phyloP scores from a whole-genome alignment of 2,888 invertebrate genomes.

The Antheraea yamamai region DNA sequence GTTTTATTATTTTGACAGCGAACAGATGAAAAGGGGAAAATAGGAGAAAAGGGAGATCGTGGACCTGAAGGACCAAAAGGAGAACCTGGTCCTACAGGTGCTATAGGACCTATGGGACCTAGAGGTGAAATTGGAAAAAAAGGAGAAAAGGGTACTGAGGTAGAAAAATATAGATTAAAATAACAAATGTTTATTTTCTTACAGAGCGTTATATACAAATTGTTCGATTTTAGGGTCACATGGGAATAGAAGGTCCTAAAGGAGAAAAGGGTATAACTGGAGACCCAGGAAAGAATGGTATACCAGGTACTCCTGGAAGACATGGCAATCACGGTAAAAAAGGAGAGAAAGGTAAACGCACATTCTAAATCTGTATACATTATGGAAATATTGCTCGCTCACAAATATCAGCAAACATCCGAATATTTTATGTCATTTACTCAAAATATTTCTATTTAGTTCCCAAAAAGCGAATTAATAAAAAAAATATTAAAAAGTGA shows the following conservation, averaged over 20 bases:
- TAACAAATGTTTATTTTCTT: not conserved
- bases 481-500: not conserved
- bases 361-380: not conserved
- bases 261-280: slow-evolving; percentile 65
- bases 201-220: not conserved
- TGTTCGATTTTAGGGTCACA: slow-evolving; percentile 33
- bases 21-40: slow-evolving; percentile 48
- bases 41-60: slow-evolving; percentile 51
- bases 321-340: slow-evolving; percentile 88
- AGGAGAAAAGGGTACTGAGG: slow-evolving; percentile 79
- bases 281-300: slow-evolving; percentile 74
- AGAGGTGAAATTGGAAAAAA: slow-evolving; percentile 77
- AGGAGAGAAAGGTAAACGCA: slow-evolving; percentile 59
- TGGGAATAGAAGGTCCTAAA: slow-evolving; percentile 45
- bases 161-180: not conserved
- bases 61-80: slow-evolving; percentile 73
- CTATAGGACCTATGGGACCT: slow-evolving; percentile 67
- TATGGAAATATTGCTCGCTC: not conserved
- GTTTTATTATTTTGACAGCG: slow-evolving; percentile 55
- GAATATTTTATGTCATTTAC: not conserved
- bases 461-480: not conserved
- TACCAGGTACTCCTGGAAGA: slow-evolving; percentile 85
- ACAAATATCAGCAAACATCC: not conserved
- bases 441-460: not conserved
- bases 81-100: slow-evolving; percentile 81